Base-by-base conservation (phyloP, 2,797 vertebrate species). In the Numenius phaeopus region DNA sequence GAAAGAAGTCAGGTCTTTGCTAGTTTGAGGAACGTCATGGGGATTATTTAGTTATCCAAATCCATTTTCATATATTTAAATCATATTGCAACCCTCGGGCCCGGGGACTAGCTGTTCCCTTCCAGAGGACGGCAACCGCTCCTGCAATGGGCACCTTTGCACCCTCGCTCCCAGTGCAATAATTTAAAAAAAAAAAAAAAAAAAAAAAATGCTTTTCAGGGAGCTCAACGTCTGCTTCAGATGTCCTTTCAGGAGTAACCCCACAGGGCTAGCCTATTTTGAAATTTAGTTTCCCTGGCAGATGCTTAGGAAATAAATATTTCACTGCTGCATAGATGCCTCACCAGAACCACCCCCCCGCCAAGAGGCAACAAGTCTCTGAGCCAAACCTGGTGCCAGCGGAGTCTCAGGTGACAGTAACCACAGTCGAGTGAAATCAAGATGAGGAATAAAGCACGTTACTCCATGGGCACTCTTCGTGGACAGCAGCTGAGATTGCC, bases 381-480 rank as follows among this genome's bases (percentile, higher is more conserved):
- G 7, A 94, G 83, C 54, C 79, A 71, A 88, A 83, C 9, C 15
- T 34, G 40, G 52, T 67, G 32, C 26, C 69, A 39, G 11, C 4
- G 20, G 13, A 66, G 49, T 70, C 46, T 64, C 62, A n/a, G 49
- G 72, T 61, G 44, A 71, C 40, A 81, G 78, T 62, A 84, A 40
- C 20, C 3, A 5, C 32, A 57, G 72, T 21, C 14, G 8, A 94
- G 13, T 6, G 23, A 82, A 88, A 54, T 18, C 57, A 87, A 72
- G 75, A 90, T 50, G 32, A 92, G 30, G 62, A 73, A 55, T 5
- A 70, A n/a, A 89, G 27, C 13, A 7, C 0, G 1, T 40, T 44
- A 3, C 17, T 90, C 65, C 21, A 26, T 24, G 52, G 47, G 30
- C 46, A 59, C 8, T 0, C 0, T 24, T 39, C 0, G 0, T 4